These are phyloP conservation scores for Zosterops pallidus DNA, from an alignment of 2,113 vertebrate species.

Conservation along the genomic window DNA sequence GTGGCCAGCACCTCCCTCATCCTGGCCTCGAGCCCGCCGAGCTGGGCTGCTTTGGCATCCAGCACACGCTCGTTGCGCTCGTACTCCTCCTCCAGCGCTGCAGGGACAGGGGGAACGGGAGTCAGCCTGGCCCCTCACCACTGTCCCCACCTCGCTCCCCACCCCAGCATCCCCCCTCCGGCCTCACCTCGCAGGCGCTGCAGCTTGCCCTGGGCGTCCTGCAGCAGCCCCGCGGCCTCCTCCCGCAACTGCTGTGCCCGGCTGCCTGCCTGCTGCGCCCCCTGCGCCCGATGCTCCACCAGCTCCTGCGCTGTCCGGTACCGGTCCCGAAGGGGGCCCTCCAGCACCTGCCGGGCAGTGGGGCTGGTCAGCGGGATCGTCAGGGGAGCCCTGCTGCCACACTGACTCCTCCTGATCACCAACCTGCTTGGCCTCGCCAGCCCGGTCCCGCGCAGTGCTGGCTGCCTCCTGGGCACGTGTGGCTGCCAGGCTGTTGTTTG, in stretches of 20 bases:
- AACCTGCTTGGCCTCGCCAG: slow-evolving; percentile 91
- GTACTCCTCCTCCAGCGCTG: slow-evolving; percentile 90
- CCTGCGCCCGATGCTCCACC: slow-evolving; percentile 85
- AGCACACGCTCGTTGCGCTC: slow-evolving; percentile 87
- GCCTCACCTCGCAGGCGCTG: slow-evolving; percentile 84
- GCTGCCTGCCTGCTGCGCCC: slow-evolving; percentile 80
- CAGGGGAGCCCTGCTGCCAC: rapidly evolving
- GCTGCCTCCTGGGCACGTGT: slow-evolving; percentile 88
- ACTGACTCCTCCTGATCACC: rapidly evolving
- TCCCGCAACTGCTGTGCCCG: slow-evolving; percentile 86
- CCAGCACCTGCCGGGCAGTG: slow-evolving; percentile 76
- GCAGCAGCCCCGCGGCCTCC: slow-evolving; percentile 85
- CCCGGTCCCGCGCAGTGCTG: slow-evolving; percentile 82
- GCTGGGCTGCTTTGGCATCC: slow-evolving; percentile 88
- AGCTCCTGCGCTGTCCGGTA: slow-evolving; percentile 86
- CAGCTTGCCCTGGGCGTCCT: slow-evolving; percentile 86
- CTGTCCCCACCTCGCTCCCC: rapidly evolving
- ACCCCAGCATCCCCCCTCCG: rapidly evolving
- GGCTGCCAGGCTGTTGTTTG: slow-evolving; percentile 89
- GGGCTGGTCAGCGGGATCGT: rapidly evolving
- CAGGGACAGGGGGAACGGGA: rapidly evolving
- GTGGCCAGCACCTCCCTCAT: slow-evolving; percentile 89
- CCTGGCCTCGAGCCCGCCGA: slow-evolving; percentile 92
- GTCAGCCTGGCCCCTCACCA: rapidly evolving
- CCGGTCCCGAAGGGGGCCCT: slow-evolving; percentile 85